Conservation (phyloP, 1,140 invertebrate genomes). For the Formica selysi region DNA sequence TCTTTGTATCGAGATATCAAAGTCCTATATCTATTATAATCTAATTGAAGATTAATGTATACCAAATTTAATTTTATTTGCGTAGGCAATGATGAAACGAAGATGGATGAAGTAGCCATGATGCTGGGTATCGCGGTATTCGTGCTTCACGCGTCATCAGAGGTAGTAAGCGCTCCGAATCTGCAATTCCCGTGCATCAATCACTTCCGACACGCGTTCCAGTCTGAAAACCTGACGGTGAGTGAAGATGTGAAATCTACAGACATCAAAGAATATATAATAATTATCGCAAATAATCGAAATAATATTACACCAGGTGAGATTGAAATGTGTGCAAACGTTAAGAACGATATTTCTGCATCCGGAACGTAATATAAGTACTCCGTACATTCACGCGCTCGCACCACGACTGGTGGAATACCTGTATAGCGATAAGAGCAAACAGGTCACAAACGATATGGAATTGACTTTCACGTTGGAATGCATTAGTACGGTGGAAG, state of each 20-base stretch:
- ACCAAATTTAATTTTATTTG: slow-evolving; percentile 39
- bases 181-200: slow-evolving; percentile 97
- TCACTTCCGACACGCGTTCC: slow-evolving; percentile 95
- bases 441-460: slow-evolving; percentile 87
- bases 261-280: not conserved
- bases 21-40: not conserved
- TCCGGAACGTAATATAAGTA: slow-evolving; percentile 90
- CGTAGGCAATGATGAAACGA: slow-evolving; percentile 90
- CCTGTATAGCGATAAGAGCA: slow-evolving; percentile 89
- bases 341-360: slow-evolving; percentile 92
- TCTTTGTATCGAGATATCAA: not conserved
- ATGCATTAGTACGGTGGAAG: slow-evolving; percentile 90
- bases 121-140: slow-evolving; percentile 95
- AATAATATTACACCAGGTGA: slow-evolving; percentile 87
- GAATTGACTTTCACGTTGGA: slow-evolving; percentile 90
- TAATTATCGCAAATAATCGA: not conserved
- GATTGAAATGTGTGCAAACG: slow-evolving; percentile 93
- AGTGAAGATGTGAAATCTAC: slow-evolving; percentile 66
- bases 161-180: slow-evolving; percentile 92
- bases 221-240: slow-evolving; percentile 91
- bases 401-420: slow-evolving; percentile 91
- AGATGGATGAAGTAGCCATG: slow-evolving; percentile 94
- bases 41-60: slow-evolving; percentile 8
- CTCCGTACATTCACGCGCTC: slow-evolving; percentile 93
- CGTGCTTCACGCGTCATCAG: slow-evolving; percentile 92